These are phyloP conservation scores for Sporophila hypoxantha DNA, from an alignment of 2,113 vertebrate genomes.

Conservation along the genomic window DNA sequence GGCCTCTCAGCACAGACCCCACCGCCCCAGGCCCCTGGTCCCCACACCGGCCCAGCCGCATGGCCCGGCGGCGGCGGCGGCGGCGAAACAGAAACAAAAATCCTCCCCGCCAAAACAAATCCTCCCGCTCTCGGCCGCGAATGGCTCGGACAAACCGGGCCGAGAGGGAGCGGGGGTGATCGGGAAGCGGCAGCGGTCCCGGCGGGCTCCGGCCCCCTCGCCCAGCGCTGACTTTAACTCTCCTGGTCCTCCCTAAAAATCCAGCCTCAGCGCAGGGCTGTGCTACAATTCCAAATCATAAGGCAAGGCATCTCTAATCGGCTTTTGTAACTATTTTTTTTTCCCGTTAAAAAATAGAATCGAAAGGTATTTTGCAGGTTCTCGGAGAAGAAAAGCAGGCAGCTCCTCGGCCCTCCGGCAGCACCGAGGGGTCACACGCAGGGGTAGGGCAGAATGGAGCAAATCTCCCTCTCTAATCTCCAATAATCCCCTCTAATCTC, in stretches of 20 bases:
- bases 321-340: not conserved
- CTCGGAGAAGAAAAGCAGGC: not conserved
- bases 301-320: not conserved
- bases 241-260: not conserved
- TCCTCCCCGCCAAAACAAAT: not conserved
- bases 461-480: slow-evolving; percentile 48
- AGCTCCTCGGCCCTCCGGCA: not conserved
- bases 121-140: not conserved
- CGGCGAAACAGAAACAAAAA: slow-evolving; percentile 1
- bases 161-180: not conserved
- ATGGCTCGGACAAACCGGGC: not conserved
- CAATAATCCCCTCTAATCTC: slow-evolving; percentile 55
- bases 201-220: not conserved
- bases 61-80: not conserved
- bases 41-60: not conserved
- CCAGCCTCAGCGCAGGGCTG: not conserved
- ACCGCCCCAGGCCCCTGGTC: not conserved
- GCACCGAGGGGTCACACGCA: not conserved
- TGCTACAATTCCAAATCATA: not conserved
- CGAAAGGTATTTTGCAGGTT: not conserved
- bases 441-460: slow-evolving; percentile 30
- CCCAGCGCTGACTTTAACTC: not conserved
- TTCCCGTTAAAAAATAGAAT: not conserved
- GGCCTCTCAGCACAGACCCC: not conserved
- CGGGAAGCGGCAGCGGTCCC: not conserved